Evolutionary conservation across 2,888 invertebrate genomes (phyloP), one percentile per base, ranked within the genome.

Genomic region (Crocallis elinguaria): DNA sequence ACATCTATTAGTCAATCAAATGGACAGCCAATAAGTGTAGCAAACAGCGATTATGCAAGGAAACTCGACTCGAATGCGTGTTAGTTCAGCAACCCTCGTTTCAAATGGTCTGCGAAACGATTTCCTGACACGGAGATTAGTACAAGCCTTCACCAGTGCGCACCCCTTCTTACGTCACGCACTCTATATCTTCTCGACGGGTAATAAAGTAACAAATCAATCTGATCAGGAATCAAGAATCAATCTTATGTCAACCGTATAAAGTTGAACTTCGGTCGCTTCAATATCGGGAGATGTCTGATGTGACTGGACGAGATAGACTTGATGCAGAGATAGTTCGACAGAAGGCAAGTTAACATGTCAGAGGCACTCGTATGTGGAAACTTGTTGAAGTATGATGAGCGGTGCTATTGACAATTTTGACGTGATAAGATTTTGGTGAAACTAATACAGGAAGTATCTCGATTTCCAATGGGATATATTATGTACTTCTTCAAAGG

Each of bases 71-170:
- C 73, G 69, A 87, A 86, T 86, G 88, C 89, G 86, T 90, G 91
- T 84, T 86, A 81, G 79, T 77, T 79, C 80, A 80, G 78, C 72
- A 76, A 81, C 85, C 88, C 88, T 77, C 86, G 79, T 82, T 89
- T 84, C 85, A 87, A 90, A 90, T 91, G 91, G 88, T 78, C 90
- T 90, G 89, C 89, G 84, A 88, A 91, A 90, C 91, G 88, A 90
- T 90, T 90, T 88, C 88, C 89, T 91, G 91, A 91, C 91, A 89
- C 86, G 91, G 91, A 88, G 91, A 90, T 91, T 91, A 91, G 91
- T 88, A 91, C 91, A 88, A 90, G 88, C 86, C 87, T 87, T 89
- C 91, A 88, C 91, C 84, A 77, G 76, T 80, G 80, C 83, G 82
- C 82, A 79, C 85, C 91, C 91, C 91, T 86, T 82, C 88, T 90